Percentiles rank a stretch among this genome's conserved stretches.
Evolutionary conservation across 2,113 vertebrate genomes (phyloP).

Genomic region (Setophaga coronata): DNA sequence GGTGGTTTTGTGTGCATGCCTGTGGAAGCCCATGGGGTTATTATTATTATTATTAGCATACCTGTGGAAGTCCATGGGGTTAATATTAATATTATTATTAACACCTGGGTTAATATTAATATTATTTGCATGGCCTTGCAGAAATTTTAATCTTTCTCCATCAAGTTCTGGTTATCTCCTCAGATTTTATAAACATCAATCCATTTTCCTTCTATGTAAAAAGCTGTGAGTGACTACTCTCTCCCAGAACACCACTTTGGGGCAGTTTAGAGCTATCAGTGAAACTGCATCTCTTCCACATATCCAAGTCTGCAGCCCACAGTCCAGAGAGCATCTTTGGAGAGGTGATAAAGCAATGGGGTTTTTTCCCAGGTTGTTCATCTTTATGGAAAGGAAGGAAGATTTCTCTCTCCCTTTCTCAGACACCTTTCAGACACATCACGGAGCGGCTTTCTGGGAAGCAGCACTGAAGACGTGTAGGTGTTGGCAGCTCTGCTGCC

Average conservation of each 20-base stretch:
- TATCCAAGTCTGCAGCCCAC: background rate
- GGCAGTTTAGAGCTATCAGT: background rate
- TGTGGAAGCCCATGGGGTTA: background rate
- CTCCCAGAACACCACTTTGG: background rate
- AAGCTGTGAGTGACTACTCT: background rate
- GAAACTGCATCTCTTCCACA: background rate
- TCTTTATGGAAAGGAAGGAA: background rate
- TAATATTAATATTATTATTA: background rate
- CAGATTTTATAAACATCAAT: background rate
- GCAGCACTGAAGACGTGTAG: background rate
- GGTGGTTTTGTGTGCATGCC: background rate
- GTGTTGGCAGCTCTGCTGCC: background rate
- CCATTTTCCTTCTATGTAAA: background rate
- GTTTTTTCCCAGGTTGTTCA: background rate
- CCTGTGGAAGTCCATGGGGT: background rate
- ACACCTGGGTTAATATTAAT: background rate
- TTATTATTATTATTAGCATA: background rate
- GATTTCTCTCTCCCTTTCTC: background rate
- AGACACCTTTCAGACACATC: slow-evolving; percentile 2
- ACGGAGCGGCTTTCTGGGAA: background rate
- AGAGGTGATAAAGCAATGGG: background rate
- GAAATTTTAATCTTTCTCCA: background rate
- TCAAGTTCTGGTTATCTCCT: background rate
- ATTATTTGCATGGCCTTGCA: background rate
- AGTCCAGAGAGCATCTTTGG: background rate